Evolutionary conservation across 2,113 vertebrate species (phyloP), one percentile per base, ranked within the genome.

Genomic region (Pipa parva): DNA sequence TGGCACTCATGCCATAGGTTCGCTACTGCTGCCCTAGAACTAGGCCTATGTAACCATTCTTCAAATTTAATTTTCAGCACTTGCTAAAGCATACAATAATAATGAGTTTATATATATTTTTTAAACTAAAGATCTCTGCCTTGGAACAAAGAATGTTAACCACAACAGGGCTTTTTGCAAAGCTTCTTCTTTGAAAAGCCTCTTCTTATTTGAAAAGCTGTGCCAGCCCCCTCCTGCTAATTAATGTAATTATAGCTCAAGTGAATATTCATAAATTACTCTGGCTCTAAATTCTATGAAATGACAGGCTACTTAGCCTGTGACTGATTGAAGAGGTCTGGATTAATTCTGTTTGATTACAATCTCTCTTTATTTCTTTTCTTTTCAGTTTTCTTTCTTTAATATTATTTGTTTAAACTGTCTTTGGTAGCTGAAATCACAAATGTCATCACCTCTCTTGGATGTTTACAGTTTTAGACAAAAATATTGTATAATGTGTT

Each of bases 251-350:
- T 84, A 83, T 83, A 83, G 75, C 78, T 84, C 80, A 77, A 87
- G 87, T 87, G 86, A 89, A 88, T 88, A 90, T 88, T 87, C 86
- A 89, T 87, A 87, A 84, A 87, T 86, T 86, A 83, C 77, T 78
- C 71, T 39, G 2, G 77, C 78, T 84, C 80, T 86, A 81, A 85
- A 89, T 86, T 89, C 82, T 85, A 84, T 82, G 84, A 87, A 85
- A 86, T 85, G 79, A 84, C 85, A 86, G 81, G 74, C 80, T 81
- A 76, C 79, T 59, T 86, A 75, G 82, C 80, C 77, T 78, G 69
- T 72, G 56, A 26, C 77, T 84, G 80, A 83, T 73, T 82, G 82
- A 85, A 84, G 81, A 83, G 80, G 74, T 75, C 79, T 70, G 74
- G 76, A 80, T 81, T 81, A 62, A 85, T 84, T 83, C 82, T 80